Percentiles rank a stretch among this genome's conserved stretches.
Evolutionary conservation across 2,113 vertebrate genomes (phyloP).

Genomic region (Zosterops japonicus): DNA sequence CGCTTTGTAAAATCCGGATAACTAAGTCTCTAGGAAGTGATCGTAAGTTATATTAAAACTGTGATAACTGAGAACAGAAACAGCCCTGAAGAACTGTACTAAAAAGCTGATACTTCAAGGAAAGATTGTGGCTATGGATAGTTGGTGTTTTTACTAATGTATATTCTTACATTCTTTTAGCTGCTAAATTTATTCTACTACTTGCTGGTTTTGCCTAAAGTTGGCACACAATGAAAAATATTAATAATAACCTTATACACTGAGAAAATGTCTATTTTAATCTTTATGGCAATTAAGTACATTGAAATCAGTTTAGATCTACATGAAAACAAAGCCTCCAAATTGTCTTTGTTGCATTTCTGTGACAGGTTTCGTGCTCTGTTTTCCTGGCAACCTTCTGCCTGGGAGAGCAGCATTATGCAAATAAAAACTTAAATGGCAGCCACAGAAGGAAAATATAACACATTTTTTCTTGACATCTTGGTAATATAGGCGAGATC

Average conservation of each 20-base stretch:
- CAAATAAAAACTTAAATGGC: conserved; percentile 6
- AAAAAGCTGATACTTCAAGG: not conserved
- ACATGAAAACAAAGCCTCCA: not conserved
- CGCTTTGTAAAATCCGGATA: conserved; percentile 42
- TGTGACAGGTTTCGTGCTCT: not conserved
- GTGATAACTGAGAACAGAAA: conserved; percentile 8
- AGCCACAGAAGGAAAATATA: not conserved
- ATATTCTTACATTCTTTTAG: not conserved
- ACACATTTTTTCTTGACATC: not conserved
- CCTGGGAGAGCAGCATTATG: not conserved
- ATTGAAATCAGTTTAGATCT: not conserved
- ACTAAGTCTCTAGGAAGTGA: conserved; percentile 35
- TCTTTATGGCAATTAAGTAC: not conserved
- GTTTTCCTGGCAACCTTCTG: conserved; percentile 11
- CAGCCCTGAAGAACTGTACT: not conserved
- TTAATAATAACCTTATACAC: not conserved
- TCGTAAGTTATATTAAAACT: conserved; percentile 40
- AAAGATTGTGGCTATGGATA: not conserved
- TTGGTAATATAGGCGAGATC: not conserved
- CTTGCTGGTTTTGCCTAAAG: not conserved
- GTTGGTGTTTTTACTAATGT: not conserved
- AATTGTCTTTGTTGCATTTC: conserved; percentile 1
- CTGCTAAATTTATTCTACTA: not conserved
- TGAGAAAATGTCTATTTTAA: not conserved
- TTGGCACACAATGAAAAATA: not conserved